phyloP scores from a whole-genome alignment of 2,888 invertebrate genomes.

The Rhamnusium bicolor region DNA sequence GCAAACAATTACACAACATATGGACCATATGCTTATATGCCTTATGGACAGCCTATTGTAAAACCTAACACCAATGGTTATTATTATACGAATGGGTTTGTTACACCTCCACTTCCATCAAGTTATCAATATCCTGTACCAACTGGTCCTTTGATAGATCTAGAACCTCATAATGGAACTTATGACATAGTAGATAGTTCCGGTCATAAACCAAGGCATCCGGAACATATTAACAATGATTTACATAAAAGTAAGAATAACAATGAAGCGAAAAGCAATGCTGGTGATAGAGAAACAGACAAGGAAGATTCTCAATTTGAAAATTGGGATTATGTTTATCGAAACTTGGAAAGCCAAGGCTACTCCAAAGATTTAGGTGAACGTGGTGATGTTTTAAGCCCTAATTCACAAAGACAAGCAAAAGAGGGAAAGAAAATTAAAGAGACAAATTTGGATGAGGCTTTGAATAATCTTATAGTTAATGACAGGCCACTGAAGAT shows the following conservation, averaged over 20 bases:
- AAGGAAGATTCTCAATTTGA: conserved; percentile 71
- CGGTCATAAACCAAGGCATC: conserved; percentile 36
- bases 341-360: conserved; percentile 83
- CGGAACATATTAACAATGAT: conserved; percentile 35
- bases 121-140: conserved; percentile 74
- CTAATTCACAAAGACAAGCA: conserved; percentile 66
- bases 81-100: conserved; percentile 49
- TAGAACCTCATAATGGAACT: conserved; percentile 72
- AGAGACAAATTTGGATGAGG: conserved; percentile 75
- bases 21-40: conserved; percentile 48
- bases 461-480: conserved; percentile 73
- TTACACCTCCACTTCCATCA: conserved; percentile 58
- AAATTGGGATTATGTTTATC: conserved; percentile 87
- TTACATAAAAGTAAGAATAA: conserved; percentile 34
- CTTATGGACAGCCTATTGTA: conserved; percentile 53
- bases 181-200: conserved; percentile 62
- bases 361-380: conserved; percentile 79
- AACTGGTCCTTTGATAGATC: conserved; percentile 79
- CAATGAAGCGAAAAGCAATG: conserved; percentile 28
- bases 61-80: conserved; percentile 59
- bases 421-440: conserved; percentile 72
- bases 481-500: conserved; percentile 73
- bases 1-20: conserved; percentile 54
- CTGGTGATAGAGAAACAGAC: conserved; percentile 34
- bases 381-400: conserved; percentile 77